These are phyloP conservation scores for Drosophila incognita DNA, from an alignment of 2,888 invertebrate genomes.

Conservation along the genomic window DNA sequence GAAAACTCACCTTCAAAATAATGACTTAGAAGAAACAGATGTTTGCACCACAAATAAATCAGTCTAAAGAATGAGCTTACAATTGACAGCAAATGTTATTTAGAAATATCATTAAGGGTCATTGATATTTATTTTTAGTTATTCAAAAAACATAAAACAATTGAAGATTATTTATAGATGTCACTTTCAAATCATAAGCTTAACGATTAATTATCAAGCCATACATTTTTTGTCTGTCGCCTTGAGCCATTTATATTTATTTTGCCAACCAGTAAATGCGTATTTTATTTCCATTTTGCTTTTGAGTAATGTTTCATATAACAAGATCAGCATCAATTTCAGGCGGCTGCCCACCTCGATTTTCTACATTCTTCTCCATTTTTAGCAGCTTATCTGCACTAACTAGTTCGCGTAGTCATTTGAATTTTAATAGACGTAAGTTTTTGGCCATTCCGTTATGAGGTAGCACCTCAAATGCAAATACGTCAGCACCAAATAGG, in stretches of 20 bases:
- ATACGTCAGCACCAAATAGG: constrained; percentile 53
- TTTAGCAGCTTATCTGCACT: constrained; percentile 22
- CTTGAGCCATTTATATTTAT: constrained; percentile 15
- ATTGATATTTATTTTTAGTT: constrained; percentile 12
- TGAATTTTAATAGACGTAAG: constrained; percentile 29
- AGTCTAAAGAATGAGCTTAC: constrained; percentile 6
- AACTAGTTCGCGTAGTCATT: constrained; percentile 38
- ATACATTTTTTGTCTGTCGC: constrained; percentile 6
- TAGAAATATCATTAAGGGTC: not conserved
- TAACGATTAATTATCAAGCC: constrained; percentile 5
- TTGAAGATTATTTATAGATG: not conserved
- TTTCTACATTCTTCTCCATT: constrained; percentile 12
- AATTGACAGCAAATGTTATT: not conserved
- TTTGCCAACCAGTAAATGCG: constrained; percentile 18
- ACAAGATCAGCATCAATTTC: constrained; percentile 52
- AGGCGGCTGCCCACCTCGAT: constrained; percentile 3
- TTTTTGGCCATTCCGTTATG: constrained; percentile 40
- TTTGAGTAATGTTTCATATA: constrained; percentile 46
- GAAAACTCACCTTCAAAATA: constrained; percentile 31
- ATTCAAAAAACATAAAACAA: not conserved
- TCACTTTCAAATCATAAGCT: constrained; percentile 17
- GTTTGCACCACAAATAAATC: constrained; percentile 10
- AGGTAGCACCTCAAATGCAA: constrained; percentile 60
- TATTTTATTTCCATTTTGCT: constrained; percentile 48
- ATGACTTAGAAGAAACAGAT: constrained; percentile 39